These are phyloP conservation scores for Eriocheir sinensis DNA, from an alignment of 1,140 invertebrate genomes.

Conservation along the genomic window DNA sequence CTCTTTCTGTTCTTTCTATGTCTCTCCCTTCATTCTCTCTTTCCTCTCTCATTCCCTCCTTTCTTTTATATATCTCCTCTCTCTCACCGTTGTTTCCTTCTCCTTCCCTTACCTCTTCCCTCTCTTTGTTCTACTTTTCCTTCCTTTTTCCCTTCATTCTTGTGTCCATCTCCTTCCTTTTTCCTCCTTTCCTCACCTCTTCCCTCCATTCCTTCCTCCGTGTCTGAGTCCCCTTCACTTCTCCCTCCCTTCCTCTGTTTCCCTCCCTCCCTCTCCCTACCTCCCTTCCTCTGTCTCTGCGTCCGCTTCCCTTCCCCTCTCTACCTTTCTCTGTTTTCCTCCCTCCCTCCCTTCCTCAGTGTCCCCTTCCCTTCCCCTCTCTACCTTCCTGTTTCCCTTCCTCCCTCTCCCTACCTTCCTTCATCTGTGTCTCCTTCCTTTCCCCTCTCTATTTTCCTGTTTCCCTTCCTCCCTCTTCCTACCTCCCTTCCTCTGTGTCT, in stretches of 20 bases:
- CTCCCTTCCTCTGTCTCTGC: too few species aligned
- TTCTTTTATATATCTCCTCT: not conserved
- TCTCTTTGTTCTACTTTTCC: not conserved
- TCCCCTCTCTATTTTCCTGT: not conserved
- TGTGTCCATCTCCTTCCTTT: not conserved
- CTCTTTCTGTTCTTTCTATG: not conserved
- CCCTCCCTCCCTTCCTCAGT: not conserved
- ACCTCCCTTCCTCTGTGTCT: not conserved
- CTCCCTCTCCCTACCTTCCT: not conserved
- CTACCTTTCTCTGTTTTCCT: too few species aligned
- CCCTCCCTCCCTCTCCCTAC: not conserved
- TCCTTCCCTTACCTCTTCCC: not conserved
- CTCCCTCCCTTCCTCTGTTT: not conserved
- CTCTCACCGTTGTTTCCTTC: not conserved
- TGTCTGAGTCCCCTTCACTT: too few species aligned
- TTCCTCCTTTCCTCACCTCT: not conserved
- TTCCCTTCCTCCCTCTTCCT: not conserved
- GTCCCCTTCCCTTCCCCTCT: not conserved
- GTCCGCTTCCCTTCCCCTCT: too few species aligned
- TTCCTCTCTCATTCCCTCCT: too few species aligned
- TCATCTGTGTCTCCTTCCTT: not conserved
- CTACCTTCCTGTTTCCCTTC: not conserved
- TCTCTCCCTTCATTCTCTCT: too few species aligned
- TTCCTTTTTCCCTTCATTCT: not conserved
- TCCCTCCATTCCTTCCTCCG: not conserved